Percentiles rank a stretch among this genome's conserved stretches.
phyloP scores from a whole-genome alignment of 37 sponge, comb jelly and placozoan species.

The Theonella swinhoei region DNA sequence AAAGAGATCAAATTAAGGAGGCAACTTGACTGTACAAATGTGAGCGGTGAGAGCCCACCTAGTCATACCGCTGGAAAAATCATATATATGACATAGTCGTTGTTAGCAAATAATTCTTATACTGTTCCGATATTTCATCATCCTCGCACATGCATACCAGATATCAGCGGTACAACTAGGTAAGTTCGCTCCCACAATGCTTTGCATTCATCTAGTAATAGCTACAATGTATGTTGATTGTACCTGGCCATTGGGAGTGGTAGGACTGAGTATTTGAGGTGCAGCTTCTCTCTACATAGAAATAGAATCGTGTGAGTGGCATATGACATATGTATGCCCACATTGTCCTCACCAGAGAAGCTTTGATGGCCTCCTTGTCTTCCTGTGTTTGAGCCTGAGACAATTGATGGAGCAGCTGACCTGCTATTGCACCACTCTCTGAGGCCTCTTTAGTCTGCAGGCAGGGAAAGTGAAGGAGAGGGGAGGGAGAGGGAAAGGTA shows the following conservation, averaged over 20 bases:
- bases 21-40: too few relatives aligned
- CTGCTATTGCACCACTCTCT: too few relatives aligned
- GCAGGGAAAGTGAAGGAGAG: conserved; percentile 21
- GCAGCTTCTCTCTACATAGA: conserved; percentile 32
- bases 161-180: too few relatives aligned
- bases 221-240: background rate
- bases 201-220: background rate
- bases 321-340: background rate
- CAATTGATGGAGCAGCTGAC: conserved; percentile 15
- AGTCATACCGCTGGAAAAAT: too few relatives aligned
- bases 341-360: background rate
- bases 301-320: background rate
- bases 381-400: conserved; percentile 21
- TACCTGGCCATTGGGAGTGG: conserved; percentile 50
- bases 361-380: conserved; percentile 2
- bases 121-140: too few relatives aligned
- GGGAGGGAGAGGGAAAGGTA: background rate
- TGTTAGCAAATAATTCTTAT: too few relatives aligned
- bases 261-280: background rate
- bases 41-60: too few relatives aligned
- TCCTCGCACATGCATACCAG: too few relatives aligned
- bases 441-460: background rate
- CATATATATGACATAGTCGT: too few relatives aligned
- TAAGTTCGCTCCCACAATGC: too few relatives aligned
- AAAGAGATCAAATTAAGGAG: too few relatives aligned